Evolutionary conservation across 1,140 invertebrate species (phyloP).

Genomic region (Chrysomallon squamiferum): DNA sequence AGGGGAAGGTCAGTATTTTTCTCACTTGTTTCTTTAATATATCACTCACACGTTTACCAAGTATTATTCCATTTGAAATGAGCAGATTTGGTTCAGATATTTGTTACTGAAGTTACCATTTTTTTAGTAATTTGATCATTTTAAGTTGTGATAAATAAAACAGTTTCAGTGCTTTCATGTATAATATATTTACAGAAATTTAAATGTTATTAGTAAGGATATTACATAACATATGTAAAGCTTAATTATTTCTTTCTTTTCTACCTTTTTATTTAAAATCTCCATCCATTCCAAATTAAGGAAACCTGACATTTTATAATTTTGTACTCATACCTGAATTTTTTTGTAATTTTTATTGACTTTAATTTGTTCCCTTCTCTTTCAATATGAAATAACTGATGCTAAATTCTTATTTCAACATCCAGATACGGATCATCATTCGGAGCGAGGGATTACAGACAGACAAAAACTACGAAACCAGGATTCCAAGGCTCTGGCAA

Average conservation of each 20-base stretch:
- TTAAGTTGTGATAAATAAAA: background rate
- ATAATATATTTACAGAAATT: background rate
- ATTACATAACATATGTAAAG: too few species aligned
- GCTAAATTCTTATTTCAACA: too few species aligned
- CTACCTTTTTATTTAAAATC: too few species aligned
- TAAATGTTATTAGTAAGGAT: too few species aligned
- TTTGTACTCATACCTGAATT: too few species aligned
- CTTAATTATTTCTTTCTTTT: too few species aligned
- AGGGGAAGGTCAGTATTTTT: constrained; percentile 44
- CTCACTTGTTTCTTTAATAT: background rate
- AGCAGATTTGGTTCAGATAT: background rate
- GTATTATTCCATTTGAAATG: background rate
- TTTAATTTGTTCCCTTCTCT: too few species aligned
- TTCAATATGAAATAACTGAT: too few species aligned
- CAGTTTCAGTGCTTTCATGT: background rate
- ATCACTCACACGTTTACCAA: background rate
- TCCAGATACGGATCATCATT: too few species aligned
- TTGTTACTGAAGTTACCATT: background rate
- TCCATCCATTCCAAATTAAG: too few species aligned
- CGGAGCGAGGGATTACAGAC: background rate
- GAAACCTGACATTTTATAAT: too few species aligned
- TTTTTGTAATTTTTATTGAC: too few species aligned
- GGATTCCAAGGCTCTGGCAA: background rate
- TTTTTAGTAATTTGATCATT: background rate
- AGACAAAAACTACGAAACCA: background rate